phyloP scores from a whole-genome alignment of 2,888 invertebrate genomes.

The Taphrorychus bicolor region DNA sequence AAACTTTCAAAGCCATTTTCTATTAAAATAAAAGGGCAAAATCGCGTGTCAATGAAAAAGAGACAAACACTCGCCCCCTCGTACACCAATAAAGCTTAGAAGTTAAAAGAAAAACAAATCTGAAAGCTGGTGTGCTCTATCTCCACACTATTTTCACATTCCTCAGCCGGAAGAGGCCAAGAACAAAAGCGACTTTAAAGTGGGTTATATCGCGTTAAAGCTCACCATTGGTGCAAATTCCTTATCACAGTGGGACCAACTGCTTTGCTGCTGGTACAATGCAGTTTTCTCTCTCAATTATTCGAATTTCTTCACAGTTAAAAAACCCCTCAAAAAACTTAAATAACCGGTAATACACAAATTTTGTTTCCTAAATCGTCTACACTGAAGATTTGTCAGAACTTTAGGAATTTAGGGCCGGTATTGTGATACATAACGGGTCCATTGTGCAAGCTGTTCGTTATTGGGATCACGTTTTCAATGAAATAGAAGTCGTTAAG shows the following conservation, averaged over 20 bases:
- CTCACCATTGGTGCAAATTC: slow-evolving; percentile 20
- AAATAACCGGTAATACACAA: too few relatives aligned
- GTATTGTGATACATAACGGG: not conserved
- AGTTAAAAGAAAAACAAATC: slow-evolving; percentile 29
- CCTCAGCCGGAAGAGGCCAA: slow-evolving; percentile 17
- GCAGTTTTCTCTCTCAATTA: not conserved
- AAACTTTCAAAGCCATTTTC: slow-evolving; percentile 1
- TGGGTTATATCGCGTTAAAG: slow-evolving; percentile 14
- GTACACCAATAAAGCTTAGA: slow-evolving; percentile 20
- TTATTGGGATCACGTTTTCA: slow-evolving; percentile 53
- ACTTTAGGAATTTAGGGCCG: not conserved
- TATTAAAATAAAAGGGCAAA: not conserved
- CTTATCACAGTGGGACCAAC: slow-evolving; percentile 1
- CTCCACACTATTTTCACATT: slow-evolving; percentile 32
- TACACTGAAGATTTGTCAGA: too few relatives aligned
- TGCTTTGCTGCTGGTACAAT: not conserved
- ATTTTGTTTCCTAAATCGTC: too few relatives aligned
- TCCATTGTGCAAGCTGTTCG: slow-evolving; percentile 22
- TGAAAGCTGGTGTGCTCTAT: slow-evolving; percentile 21
- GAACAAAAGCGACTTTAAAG: slow-evolving; percentile 26
- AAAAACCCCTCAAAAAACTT: too few relatives aligned
- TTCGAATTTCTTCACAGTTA: not conserved
- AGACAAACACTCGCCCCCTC: slow-evolving; percentile 7
- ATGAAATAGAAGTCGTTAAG: slow-evolving; percentile 58
- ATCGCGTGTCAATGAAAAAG: slow-evolving; percentile 1